phyloP scores from a whole-genome alignment of 2,797 vertebrate species.

The Pteronotus mesoamericanus region DNA sequence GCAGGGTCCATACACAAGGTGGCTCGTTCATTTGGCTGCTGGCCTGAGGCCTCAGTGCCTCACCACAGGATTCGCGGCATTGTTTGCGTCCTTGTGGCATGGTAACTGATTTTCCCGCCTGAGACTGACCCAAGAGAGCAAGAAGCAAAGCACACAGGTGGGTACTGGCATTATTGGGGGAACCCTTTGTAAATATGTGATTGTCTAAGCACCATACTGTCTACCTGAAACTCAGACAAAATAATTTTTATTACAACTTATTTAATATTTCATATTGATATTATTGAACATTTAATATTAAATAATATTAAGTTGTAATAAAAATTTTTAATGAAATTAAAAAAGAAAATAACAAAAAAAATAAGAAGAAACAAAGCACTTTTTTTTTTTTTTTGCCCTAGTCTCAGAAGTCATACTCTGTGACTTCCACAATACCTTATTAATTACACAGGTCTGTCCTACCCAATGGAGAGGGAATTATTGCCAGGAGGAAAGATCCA shows the following conservation, averaged over 20 bases:
- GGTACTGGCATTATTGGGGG: too few relatives aligned
- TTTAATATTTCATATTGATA: too few relatives aligned
- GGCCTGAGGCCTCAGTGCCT: not conserved
- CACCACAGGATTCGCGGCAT: too few relatives aligned
- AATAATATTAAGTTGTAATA: not conserved
- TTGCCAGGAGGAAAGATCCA: not conserved
- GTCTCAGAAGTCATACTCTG: not conserved
- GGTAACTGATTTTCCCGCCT: not conserved
- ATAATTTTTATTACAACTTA: too few relatives aligned
- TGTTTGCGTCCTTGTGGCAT: not conserved
- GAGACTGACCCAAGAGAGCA: not conserved
- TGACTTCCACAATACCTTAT: not conserved
- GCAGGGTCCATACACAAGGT: rapidly evolving
- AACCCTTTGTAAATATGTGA: not conserved
- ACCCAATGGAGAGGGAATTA: not conserved
- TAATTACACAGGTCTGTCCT: not conserved
- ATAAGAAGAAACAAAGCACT: not conserved
- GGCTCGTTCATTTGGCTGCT: not conserved
- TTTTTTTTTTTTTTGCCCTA: not conserved
- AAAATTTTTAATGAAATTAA: too few relatives aligned
- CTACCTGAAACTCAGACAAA: not conserved
- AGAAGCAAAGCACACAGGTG: not conserved
- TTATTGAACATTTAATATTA: too few relatives aligned
- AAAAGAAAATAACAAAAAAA: not conserved
- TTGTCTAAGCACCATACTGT: not conserved